These are phyloP conservation scores for Amitus sp. DNA, from an alignment of 2,888 invertebrate genomes.

Conservation along the genomic window DNA sequence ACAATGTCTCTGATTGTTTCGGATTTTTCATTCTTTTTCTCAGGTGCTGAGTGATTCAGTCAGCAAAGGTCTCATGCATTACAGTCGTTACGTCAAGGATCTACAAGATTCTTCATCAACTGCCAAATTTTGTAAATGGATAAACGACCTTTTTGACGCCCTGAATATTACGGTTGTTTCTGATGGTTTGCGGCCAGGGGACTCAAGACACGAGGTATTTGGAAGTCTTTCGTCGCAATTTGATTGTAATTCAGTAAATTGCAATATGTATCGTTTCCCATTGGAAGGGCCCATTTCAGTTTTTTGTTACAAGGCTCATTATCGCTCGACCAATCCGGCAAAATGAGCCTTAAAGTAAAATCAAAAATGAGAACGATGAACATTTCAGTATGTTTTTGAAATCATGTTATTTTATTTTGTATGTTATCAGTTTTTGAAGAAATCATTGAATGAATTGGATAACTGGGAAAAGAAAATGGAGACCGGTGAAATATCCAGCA, in stretches of 20 bases:
- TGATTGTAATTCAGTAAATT: too few species aligned
- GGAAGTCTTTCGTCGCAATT: neutral
- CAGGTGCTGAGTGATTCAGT: conserved; percentile 37
- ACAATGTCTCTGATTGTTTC: conserved; percentile 1
- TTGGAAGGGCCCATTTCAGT: too few species aligned
- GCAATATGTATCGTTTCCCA: too few species aligned
- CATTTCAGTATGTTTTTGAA: too few species aligned
- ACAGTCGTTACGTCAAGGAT: conserved; percentile 9
- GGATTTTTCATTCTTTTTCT: neutral
- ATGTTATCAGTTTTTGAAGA: neutral
- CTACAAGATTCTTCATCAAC: conserved; percentile 25
- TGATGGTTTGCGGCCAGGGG: neutral
- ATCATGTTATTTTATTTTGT: too few species aligned
- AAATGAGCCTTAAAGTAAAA: too few species aligned
- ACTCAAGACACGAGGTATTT: neutral
- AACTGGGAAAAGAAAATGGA: neutral
- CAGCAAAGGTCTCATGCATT: conserved; percentile 21
- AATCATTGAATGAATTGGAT: neutral
- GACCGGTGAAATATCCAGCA: too few species aligned
- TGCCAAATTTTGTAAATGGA: conserved; percentile 33
- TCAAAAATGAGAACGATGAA: too few species aligned
- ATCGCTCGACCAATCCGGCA: too few species aligned
- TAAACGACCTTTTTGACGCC: conserved; percentile 37
- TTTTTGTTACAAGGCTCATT: too few species aligned
- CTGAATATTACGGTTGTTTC: conserved; percentile 17